Conservation (phyloP, 2,888 invertebrate species). For the Tiliacea citrago region DNA sequence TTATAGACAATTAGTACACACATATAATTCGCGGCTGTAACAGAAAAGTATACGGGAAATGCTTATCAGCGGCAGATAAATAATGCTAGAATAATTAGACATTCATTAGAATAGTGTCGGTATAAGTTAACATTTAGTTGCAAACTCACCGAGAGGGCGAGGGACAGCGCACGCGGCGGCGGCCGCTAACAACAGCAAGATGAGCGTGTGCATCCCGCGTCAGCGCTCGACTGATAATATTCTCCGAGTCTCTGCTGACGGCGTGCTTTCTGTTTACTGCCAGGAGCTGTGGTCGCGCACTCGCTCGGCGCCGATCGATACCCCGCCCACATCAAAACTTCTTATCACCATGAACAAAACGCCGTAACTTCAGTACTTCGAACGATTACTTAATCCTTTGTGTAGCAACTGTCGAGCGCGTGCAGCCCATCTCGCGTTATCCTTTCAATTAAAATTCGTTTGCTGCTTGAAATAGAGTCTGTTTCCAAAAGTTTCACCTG, state of each 20-base stretch:
- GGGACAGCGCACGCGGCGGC: slow-evolving; percentile 77
- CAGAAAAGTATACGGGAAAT: slow-evolving; percentile 62
- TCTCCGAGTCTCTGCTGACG: slow-evolving; percentile 63
- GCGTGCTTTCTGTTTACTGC: slow-evolving; percentile 78
- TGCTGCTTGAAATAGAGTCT: slow-evolving; percentile 61
- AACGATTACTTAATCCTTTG: slow-evolving; percentile 50
- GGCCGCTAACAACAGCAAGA: slow-evolving; percentile 72
- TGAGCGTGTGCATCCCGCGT: slow-evolving; percentile 78
- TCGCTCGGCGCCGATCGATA: slow-evolving; percentile 86
- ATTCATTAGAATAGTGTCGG: slow-evolving; percentile 13
- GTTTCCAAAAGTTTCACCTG: slow-evolving; percentile 49
- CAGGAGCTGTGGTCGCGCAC: slow-evolving; percentile 75
- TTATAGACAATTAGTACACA: neutral
- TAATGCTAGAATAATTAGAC: slow-evolving; percentile 13
- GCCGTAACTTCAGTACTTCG: slow-evolving; percentile 63
- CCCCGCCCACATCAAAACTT: slow-evolving; percentile 85
- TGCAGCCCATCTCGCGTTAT: slow-evolving; percentile 53
- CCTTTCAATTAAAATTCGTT: slow-evolving; percentile 62
- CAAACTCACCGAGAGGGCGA: slow-evolving; percentile 79
- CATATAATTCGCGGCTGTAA: slow-evolving; percentile 54
- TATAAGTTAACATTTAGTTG: slow-evolving; percentile 34
- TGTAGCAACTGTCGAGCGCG: slow-evolving; percentile 20
- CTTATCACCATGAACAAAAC: slow-evolving; percentile 61
- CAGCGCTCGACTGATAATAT: slow-evolving; percentile 57
- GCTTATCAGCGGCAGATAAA: slow-evolving; percentile 67